Evolutionary conservation across 1,140 invertebrate species (phyloP).

Genomic region (Musca vetustissima): DNA sequence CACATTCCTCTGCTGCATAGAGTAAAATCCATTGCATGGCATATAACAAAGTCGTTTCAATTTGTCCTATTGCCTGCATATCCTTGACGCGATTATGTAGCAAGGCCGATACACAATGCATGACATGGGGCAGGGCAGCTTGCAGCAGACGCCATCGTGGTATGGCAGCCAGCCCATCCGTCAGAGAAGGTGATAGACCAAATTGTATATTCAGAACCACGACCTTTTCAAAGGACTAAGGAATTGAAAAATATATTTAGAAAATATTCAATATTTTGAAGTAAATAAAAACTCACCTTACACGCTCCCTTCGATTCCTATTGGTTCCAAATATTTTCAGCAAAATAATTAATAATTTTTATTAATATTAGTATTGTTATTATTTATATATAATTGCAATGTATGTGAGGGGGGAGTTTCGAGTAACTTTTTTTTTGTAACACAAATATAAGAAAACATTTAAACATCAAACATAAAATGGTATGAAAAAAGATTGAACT

Average conservation of each 20-base stretch:
- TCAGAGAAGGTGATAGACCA: slow-evolving; percentile 89
- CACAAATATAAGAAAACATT: slow-evolving; percentile 1
- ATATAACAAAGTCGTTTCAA: slow-evolving; percentile 95
- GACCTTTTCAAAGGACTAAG: slow-evolving; percentile 83
- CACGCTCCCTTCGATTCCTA: slow-evolving; percentile 59
- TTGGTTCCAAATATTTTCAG: neutral
- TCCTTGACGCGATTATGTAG: slow-evolving; percentile 68
- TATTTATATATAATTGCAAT: neutral
- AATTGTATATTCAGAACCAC: slow-evolving; percentile 97
- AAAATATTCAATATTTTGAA: neutral
- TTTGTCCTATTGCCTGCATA: slow-evolving; percentile 80
- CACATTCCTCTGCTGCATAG: slow-evolving; percentile 96
- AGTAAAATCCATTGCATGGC: slow-evolving; percentile 98
- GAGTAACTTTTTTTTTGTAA: slow-evolving; percentile 1
- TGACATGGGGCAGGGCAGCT: slow-evolving; percentile 81
- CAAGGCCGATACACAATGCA: slow-evolving; percentile 73
- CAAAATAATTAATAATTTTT: neutral
- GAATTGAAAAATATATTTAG: neutral
- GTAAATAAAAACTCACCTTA: slow-evolving; percentile 44
- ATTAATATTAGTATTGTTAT: neutral
- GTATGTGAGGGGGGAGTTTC: neutral
- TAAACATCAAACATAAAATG: slow-evolving; percentile 5
- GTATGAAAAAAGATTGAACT: neutral
- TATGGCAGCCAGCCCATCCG: slow-evolving; percentile 86
- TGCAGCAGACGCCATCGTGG: slow-evolving; percentile 91